These are phyloP conservation scores for Pseudonaja textilis DNA, from an alignment of 2,113 vertebrate species.

Conservation along the genomic window DNA sequence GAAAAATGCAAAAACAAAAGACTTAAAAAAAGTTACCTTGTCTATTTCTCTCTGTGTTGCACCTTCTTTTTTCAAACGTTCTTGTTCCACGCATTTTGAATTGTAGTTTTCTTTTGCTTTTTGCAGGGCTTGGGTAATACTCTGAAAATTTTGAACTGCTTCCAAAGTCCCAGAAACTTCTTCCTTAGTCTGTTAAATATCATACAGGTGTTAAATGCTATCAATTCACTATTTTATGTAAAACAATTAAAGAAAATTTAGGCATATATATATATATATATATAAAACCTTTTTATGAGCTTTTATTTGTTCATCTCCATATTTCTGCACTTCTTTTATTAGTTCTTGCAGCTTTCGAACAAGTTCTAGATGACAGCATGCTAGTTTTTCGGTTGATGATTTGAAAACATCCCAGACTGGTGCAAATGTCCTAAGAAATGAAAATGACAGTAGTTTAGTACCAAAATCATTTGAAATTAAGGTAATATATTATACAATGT, in stretches of 20 bases:
- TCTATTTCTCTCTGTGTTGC: constrained; percentile 93
- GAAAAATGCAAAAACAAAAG: not conserved
- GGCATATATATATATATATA: not conserved
- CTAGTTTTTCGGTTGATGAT: constrained; percentile 92
- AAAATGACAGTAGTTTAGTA: not conserved
- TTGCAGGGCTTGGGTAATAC: constrained; percentile 87
- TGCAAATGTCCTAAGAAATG: constrained; percentile 85
- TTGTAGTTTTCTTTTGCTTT: constrained; percentile 97
- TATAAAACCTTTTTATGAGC: constrained; percentile 89
- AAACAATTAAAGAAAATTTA: constrained; percentile 11
- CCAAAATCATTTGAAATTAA: not conserved
- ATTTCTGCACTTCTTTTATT: constrained; percentile 97
- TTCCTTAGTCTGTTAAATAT: constrained; percentile 88
- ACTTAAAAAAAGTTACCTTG: constrained; percentile 77
- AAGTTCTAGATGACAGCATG: constrained; percentile 92
- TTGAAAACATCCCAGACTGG: constrained; percentile 97
- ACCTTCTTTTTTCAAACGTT: constrained; percentile 94
- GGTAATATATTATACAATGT: not conserved
- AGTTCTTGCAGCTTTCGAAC: constrained; percentile 93
- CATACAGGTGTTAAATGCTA: constrained; percentile 54
- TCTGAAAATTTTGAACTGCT: constrained; percentile 95
- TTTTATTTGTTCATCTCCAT: constrained; percentile 95
- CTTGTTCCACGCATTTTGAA: constrained; percentile 89
- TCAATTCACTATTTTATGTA: not conserved
- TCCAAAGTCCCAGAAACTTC: constrained; percentile 94